phyloP scores from a whole-genome alignment of 2,888 invertebrate genomes.

The Chesias legatella region DNA sequence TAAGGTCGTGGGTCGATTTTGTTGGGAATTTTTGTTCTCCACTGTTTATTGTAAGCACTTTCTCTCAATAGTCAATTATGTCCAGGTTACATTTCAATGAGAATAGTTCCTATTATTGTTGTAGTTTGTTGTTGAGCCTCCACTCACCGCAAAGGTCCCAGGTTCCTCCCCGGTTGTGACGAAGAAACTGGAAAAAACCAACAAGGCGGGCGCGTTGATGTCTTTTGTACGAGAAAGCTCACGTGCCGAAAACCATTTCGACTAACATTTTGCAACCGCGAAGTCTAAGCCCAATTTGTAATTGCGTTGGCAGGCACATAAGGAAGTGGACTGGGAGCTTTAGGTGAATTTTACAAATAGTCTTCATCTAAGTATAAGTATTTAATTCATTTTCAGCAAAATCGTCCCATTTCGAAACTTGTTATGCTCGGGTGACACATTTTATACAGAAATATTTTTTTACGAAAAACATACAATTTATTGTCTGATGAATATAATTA shows the following conservation, averaged over 20 bases:
- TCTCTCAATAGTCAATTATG: slow-evolving; percentile 14
- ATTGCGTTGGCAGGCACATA: too few relatives aligned
- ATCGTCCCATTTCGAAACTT: slow-evolving; percentile 50
- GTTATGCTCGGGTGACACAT: slow-evolving; percentile 75
- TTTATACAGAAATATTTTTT: slow-evolving; percentile 80
- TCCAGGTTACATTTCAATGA: slow-evolving; percentile 13
- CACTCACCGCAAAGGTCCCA: not conserved
- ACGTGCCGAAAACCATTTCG: not conserved
- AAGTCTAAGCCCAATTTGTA: too few relatives aligned
- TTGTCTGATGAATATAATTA: slow-evolving; percentile 75
- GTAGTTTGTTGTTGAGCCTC: slow-evolving; percentile 6
- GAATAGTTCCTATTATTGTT: slow-evolving; percentile 20
- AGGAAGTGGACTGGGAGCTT: slow-evolving; percentile 1
- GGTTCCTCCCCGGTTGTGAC: not conserved
- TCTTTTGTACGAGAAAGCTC: slow-evolving; percentile 8
- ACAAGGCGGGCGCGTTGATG: slow-evolving; percentile 8
- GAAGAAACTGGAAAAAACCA: not conserved
- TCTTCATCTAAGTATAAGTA: slow-evolving; percentile 2
- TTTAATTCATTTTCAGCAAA: slow-evolving; percentile 39
- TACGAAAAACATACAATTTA: slow-evolving; percentile 69
- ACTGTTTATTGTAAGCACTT: slow-evolving; percentile 11
- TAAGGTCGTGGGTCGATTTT: slow-evolving; percentile 50
- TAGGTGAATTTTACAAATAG: not conserved
- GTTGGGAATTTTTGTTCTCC: slow-evolving; percentile 31
- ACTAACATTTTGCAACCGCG: too few relatives aligned